Base-by-base conservation (phyloP, 1,140 invertebrate species). In the Drosophila busckii region DNA sequence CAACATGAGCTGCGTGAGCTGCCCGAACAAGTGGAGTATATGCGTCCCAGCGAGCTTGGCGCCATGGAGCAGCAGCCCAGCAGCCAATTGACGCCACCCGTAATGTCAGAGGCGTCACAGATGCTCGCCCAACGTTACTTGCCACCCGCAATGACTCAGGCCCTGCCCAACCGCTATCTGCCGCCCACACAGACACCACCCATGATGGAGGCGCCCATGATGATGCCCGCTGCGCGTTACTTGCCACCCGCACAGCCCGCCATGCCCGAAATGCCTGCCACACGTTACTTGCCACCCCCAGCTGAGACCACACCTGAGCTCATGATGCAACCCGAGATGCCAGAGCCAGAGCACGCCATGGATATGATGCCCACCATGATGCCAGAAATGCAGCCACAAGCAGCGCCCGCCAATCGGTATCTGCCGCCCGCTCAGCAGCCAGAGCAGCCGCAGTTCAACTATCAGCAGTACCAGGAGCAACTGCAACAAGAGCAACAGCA, bases 1-100 rank as follows among this genome's bases (percentile, higher is more conserved):
- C 66, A 71, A 38, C 84, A 86, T 38, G 76, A 86, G 46, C 38
- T 85, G 22, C 56, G 65, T 0, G 84, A 86, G 22, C 20, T 86
- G 42, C 84, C 84, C 8, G 78, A 84, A 35, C 84, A 86, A 42
- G 75, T 85, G 29, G 78, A 84, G 23, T 84, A 69, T 42, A 65
- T 84, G 60, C 66, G 50, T 2, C 54, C 61, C 15, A 69, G 49
- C 10, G 44, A 49, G 4, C 45, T 46, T 2, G 61, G 58, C 9
- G 45, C 8, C 22, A 84, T 84, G 66, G 70, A 83, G 16, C 8
- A 50, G 9, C 53, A 67, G 48, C 73, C 69, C 42, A 82, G 69
- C 60, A 69, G 64, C 6, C 46, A 67, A 10, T 34, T 82, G 0
- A 83, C 65, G 2, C 75, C 75, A 1, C 75, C 75, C 1, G 75